Conservation (phyloP, 2,888 invertebrate genomes). For the Drosophila neotestacea region DNA sequence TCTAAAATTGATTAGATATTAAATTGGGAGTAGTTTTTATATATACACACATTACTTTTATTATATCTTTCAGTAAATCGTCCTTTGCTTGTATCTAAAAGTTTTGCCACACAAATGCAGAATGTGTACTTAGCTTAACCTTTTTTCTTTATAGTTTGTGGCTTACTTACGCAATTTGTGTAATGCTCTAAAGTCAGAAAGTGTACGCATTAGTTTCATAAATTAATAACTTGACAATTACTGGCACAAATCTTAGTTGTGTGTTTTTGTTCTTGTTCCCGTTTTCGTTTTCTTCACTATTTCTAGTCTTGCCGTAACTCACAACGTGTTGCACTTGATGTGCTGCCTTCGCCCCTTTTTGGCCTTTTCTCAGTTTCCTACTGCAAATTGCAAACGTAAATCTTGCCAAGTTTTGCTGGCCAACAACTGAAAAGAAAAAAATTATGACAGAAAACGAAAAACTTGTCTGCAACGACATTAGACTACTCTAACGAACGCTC, state of each 20-base stretch:
- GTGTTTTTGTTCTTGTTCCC: neutral
- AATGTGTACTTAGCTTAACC: neutral
- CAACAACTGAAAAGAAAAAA: constrained; percentile 34
- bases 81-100: neutral
- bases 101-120: neutral
- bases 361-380: constrained; percentile 32
- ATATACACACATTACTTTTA: too few species aligned
- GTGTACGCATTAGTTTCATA: constrained; percentile 46
- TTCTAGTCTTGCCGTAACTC: constrained; percentile 25
- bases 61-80: neutral
- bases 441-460: constrained; percentile 17
- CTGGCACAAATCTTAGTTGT: constrained; percentile 45
- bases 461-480: constrained; percentile 17
- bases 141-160: constrained; percentile 9
- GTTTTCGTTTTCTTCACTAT: constrained; percentile 14
- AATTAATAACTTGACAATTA: constrained; percentile 52
- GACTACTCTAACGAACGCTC: constrained; percentile 26
- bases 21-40: too few species aligned
- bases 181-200: constrained; percentile 17
- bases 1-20: neutral
- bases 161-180: constrained; percentile 15
- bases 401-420: constrained; percentile 58
- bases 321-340: constrained; percentile 73
- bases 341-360: constrained; percentile 26
- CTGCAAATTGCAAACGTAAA: constrained; percentile 71